Base-by-base conservation (phyloP, 30 jellyfish, hydroid and myxozoan genomes). In the Aurelia aurita complex sp. Pacific region DNA sequence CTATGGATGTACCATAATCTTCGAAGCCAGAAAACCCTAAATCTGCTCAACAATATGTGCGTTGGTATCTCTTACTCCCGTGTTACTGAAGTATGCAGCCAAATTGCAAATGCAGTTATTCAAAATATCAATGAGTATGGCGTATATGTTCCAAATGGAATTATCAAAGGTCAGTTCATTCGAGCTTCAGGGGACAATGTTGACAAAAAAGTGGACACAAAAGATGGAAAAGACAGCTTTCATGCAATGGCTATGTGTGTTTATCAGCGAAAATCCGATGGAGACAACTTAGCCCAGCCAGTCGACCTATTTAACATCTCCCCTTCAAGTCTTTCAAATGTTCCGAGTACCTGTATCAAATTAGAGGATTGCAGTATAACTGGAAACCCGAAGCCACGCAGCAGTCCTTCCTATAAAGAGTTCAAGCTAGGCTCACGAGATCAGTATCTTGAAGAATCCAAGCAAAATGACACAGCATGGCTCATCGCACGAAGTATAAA, bases 21-120 rank as follows among this genome's bases (percentile, higher is more conserved):
- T 60, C 14, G 69, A 60, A 60, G 69, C 69, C 69, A 60, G 69
- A 19, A 60, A 60, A 60, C 69, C 19, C 69, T 60, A 15, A 60
- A 60, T 60, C 69, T 60, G 69, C 69, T 60, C 69, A 60, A 60
- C 69, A 60, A 60, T 60, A 60, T 60, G 69, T 60, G 69, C 69
- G 69, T 60, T 60, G 29, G 69, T 60, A 60, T 60, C 69, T 60
- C 69, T 60, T 60, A 60, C 69, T 60, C 69, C 69, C 33, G 69
- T 60, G 69, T 60, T 60, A 60, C 69, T 16, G 16, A 60, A 60
- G 33, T 60, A 60, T 60, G 7, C 51, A 16, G 4, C 69, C 33
- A 60, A 60, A 60, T 60, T 60, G 69, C 69, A 60, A 60, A 60
- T 1, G 69, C 69, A 60, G 4, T 60, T 1, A 60, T 60, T 60